Evolutionary conservation across 1,140 invertebrate genomes (phyloP), one percentile per base, ranked within the genome.

Genomic region (Temnothorax nylanderi): DNA sequence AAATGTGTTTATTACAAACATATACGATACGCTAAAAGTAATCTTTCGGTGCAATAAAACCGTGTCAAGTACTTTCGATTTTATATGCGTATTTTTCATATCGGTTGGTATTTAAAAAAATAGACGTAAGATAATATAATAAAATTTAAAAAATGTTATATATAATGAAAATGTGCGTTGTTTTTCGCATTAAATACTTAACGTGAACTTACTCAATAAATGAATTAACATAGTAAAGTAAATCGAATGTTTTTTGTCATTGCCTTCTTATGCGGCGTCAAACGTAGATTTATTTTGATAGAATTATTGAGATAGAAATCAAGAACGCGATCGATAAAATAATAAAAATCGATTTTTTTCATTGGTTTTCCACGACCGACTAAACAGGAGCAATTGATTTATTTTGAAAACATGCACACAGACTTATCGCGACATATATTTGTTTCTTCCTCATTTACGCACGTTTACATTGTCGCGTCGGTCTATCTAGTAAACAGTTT

Each of bases 401-500:
- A 5, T 65, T 56, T 81, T 69, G 4, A 81, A 81, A 69, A 81
- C 2, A 54, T 16, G 0, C 11, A 58, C 5, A n/a, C 37, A 64
- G 11, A 64, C n/a, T 41, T 13, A 5, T 69, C 11, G 16, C 10
- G 2, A 11, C 10, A 18, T 81, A 69, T 69, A 41, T 26, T 21
- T 41, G 74, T 62, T 37, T 18, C 21, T 26, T n/a, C 21, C 44
- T 41, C 4, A 64, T 81, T 34, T 56, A 41, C 32, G 16, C 34
- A 6, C 37, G 47, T 69, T 80, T 67, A 80, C 64, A 69, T 54
- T 65, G 34, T 81, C 64, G 34, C 65, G 21, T 71, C 78, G 21
- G 21, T 2, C 49, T 34, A 16, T 26, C 49, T 44, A 41, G 64
- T 81, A 81, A 81, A 81, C 78, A 81, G 64, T 81, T 81, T 81